These are phyloP conservation scores for Illadopsis cleaveri DNA, from an alignment of 2,113 vertebrate species.

Conservation along the genomic window DNA sequence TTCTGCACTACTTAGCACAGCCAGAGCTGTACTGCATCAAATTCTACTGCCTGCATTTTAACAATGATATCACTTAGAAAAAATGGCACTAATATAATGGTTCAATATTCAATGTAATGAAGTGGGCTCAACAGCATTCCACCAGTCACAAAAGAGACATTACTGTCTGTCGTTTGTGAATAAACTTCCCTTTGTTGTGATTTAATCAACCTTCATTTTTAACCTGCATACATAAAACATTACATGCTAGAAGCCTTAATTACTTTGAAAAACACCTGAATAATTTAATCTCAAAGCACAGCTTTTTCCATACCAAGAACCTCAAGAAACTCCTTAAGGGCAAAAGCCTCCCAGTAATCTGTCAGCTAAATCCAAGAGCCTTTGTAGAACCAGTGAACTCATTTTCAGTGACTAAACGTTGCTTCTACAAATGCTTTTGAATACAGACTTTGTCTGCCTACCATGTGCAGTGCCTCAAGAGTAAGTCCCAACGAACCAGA, in stretches of 20 bases:
- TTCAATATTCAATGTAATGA: not conserved
- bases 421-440: not conserved
- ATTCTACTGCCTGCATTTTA: not conserved
- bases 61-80: not conserved
- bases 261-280: constrained; percentile 61
- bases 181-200: constrained; percentile 51
- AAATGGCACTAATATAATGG: not conserved
- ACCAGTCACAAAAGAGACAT: constrained; percentile 36
- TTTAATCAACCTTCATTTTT: constrained; percentile 67
- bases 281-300: constrained; percentile 48
- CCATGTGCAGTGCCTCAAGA: not conserved
- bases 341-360: constrained; percentile 8
- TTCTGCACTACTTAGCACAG: not conserved
- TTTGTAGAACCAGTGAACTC: not conserved
- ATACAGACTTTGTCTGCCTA: not conserved
- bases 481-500: not conserved
- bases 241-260: constrained; percentile 62
- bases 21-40: not conserved
- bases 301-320: not conserved
- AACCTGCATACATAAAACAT: constrained; percentile 69
- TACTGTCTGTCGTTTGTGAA: not conserved
- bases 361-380: not conserved
- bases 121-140: not conserved
- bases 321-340: not conserved
- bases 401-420: not conserved